Base-by-base conservation (phyloP, 2,888 invertebrate genomes). In the Drosophila hawaiiensis region DNA sequence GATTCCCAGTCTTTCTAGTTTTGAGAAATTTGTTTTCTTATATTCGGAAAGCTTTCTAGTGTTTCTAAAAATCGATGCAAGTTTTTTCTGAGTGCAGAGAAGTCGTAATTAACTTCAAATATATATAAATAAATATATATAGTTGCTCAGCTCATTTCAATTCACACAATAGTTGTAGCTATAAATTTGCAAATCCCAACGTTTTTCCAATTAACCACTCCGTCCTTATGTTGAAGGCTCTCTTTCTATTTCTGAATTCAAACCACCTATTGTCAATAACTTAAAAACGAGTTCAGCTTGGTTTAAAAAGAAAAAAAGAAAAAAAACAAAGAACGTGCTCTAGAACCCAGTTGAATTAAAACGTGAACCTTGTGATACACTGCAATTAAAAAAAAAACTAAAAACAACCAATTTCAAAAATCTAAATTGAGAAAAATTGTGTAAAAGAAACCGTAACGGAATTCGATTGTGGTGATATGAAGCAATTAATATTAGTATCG, bases 401-500 rank as follows among this genome's bases (percentile, higher is more conserved):
- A 7, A 47, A 22, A 22, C 12, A 47, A 7, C 43, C 7, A 47
- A 47, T 25, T 47, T 16, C 4, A 16, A 39, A 73, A 54, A 78
- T 62, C 47, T 22, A 65, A 66, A 47, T 52, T 55, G 59, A 63
- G 29, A 29, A 55, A 47, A 41, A 62, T 41, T 28, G 47, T 49
- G 33, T 43, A 65, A 25, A 50, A 31, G 53, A 61, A 54, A 67
- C 41, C n/a, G 73, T 31, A 78, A 64, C 50, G 64, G 14, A 65
- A 75, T 61, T 82, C 67, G 71, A 68, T 74, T 69, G 72, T 76
- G 85, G 86, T 90, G 89, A 87, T 90, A 90, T 74, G 60, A 85
- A 85, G 86, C 89, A 87, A 90, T 90, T 86, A 87, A 88, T 84
- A 85, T 76, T 78, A 85, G 77, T 80, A 69, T 74, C 78, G 83